Conservation (phyloP, 2,888 invertebrate genomes). For the Synanthedon formicaeformis region DNA sequence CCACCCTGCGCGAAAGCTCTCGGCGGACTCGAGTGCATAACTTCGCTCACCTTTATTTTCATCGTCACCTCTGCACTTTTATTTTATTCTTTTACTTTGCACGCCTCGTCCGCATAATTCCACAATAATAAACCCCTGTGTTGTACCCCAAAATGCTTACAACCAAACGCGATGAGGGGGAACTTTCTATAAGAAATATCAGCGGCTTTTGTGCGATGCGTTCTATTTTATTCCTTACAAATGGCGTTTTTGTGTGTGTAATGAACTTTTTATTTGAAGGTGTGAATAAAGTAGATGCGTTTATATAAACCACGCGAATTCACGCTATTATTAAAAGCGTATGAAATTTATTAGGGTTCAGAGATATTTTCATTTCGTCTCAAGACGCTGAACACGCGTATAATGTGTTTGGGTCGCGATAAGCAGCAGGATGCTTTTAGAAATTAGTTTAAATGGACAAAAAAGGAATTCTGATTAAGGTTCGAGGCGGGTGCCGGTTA, state of each 20-base stretch:
- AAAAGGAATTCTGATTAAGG: conserved; percentile 14
- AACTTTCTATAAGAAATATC: conserved; percentile 62
- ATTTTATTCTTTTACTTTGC: conserved; percentile 61
- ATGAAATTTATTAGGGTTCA: background rate
- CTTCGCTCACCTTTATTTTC: conserved; percentile 38
- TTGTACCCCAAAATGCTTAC: conserved; percentile 50
- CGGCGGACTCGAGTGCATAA: conserved; percentile 35
- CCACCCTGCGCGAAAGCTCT: conserved; percentile 21
- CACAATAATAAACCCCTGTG: conserved; percentile 50
- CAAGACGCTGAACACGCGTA: background rate
- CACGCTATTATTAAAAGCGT: conserved; percentile 17
- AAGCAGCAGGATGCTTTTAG: conserved; percentile 22
- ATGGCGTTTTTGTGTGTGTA: conserved; percentile 57
- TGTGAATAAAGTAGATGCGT: conserved; percentile 46
- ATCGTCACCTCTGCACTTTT: conserved; percentile 53
- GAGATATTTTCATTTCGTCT: background rate
- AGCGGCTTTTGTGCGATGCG: conserved; percentile 47
- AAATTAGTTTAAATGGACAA: conserved; percentile 47
- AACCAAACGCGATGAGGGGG: conserved; percentile 33
- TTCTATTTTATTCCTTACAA: conserved; percentile 57
- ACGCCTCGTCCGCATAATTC: conserved; percentile 55
- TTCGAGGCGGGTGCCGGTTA: conserved; percentile 44
- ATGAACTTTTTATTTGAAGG: conserved; percentile 64
- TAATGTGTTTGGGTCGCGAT: conserved; percentile 18
- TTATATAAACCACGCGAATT: conserved; percentile 30